Conservation (phyloP, 2,113 vertebrate species). For the Antigone vipio region DNA sequence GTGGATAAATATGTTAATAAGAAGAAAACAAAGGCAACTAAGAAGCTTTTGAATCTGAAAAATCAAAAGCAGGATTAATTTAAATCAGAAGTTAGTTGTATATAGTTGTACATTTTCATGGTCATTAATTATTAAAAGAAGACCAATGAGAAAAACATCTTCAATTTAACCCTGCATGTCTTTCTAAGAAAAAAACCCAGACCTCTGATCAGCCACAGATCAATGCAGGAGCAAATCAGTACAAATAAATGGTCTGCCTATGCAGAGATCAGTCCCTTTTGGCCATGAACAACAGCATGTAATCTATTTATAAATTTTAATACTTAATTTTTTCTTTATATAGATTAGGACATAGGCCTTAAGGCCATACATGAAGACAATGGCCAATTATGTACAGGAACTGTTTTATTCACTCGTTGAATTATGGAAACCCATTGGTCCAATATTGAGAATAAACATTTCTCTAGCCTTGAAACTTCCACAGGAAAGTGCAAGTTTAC, state of each 20-base stretch:
- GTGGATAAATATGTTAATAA: background rate
- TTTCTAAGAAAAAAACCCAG: background rate
- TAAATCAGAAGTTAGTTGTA: background rate
- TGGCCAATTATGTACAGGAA: background rate
- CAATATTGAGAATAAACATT: background rate
- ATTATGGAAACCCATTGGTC: background rate
- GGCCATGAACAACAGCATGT: background rate
- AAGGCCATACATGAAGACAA: background rate
- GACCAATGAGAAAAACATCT: background rate
- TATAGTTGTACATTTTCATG: background rate
- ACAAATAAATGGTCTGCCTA: background rate
- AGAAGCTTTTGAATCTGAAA: background rate
- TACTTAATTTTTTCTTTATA: background rate
- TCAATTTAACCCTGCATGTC: background rate
- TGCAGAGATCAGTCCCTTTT: background rate
- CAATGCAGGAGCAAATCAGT: background rate
- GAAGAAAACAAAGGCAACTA: background rate
- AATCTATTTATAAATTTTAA: background rate
- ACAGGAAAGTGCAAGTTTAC: background rate
- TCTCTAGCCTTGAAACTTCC: background rate
- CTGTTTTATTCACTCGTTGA: background rate
- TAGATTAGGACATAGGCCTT: background rate
- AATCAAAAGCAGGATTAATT: background rate
- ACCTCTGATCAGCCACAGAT: background rate
- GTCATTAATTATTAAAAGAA: background rate